Conservation (phyloP, 1,140 invertebrate genomes). For the Mesaphorura yosii region DNA sequence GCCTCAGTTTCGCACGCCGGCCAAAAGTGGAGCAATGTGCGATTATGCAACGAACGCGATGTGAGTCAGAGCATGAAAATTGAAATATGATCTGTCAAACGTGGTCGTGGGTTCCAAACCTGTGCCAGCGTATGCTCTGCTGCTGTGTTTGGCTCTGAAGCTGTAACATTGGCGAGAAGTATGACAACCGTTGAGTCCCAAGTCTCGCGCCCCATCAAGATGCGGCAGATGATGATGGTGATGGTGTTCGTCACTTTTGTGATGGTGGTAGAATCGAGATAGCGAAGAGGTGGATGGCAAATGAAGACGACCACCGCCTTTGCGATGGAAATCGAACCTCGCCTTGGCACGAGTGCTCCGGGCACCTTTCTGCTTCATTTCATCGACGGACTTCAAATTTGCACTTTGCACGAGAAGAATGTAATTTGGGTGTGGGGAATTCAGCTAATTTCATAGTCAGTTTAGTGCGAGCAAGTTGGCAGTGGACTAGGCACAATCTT, state of each 20-base stretch:
- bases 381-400: too few relatives aligned
- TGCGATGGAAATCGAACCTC: slow-evolving; percentile 19
- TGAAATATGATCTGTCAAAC: neutral
- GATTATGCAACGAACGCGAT: neutral
- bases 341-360: slow-evolving; percentile 22
- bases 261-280: neutral
- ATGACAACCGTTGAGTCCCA: too few relatives aligned
- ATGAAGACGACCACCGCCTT: neutral
- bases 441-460: too few relatives aligned
- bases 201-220: too few relatives aligned
- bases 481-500: too few relatives aligned
- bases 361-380: slow-evolving; percentile 25
- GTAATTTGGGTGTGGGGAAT: neutral
- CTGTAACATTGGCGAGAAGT: too few relatives aligned
- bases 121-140: neutral
- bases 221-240: neutral
- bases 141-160: too few relatives aligned
- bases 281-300: neutral
- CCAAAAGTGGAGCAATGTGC: too few relatives aligned
- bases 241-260: neutral
- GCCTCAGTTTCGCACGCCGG: too few relatives aligned
- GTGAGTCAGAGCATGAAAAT: neutral
- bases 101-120: neutral
- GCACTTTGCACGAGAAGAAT: neutral
- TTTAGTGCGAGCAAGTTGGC: too few relatives aligned